Percentiles rank a stretch among this genome's conserved stretches.
Evolutionary conservation across 2,797 vertebrate genomes (phyloP).

Genomic region (Lutjanus argentimaculatus): DNA sequence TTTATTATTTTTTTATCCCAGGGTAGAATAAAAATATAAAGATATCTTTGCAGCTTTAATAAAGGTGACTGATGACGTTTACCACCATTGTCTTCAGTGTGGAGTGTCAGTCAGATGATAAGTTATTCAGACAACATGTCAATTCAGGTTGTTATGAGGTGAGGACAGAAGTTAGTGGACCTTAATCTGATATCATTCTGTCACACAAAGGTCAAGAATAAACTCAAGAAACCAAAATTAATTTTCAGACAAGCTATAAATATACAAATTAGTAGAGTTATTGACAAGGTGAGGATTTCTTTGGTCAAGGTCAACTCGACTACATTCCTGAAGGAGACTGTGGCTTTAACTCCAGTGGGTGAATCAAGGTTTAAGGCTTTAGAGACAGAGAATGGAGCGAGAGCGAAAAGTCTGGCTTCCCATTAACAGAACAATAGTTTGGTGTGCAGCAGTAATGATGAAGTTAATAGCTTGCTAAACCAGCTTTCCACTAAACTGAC

Average conservation of each 20-base stretch:
- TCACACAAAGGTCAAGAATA: not conserved
- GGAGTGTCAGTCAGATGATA: no score
- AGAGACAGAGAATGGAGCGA: not conserved
- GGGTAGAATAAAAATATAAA: no score
- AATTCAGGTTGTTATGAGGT: not conserved
- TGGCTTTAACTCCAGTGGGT: not conserved
- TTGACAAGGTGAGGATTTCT: not conserved
- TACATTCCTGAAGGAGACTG: not conserved
- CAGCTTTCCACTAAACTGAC: constrained; percentile 53
- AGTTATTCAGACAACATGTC: not conserved
- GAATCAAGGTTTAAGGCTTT: not conserved
- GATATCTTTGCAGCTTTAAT: no score
- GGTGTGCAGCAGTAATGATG: constrained; percentile 48
- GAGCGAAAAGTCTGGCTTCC: not conserved
- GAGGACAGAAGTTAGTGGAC: no score
- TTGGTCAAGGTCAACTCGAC: not conserved
- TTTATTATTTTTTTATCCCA: no score
- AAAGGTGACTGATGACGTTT: no score
- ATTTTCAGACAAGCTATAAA: not conserved
- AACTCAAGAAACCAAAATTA: not conserved
- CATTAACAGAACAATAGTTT: constrained; percentile 44
- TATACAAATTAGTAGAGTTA: not conserved
- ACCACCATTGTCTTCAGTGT: no score
- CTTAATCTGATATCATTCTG: not conserved
- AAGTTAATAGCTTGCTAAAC: constrained; percentile 63